Base-by-base conservation (phyloP, 2,113 vertebrate species). In the Poeciliopsis prolifica region DNA sequence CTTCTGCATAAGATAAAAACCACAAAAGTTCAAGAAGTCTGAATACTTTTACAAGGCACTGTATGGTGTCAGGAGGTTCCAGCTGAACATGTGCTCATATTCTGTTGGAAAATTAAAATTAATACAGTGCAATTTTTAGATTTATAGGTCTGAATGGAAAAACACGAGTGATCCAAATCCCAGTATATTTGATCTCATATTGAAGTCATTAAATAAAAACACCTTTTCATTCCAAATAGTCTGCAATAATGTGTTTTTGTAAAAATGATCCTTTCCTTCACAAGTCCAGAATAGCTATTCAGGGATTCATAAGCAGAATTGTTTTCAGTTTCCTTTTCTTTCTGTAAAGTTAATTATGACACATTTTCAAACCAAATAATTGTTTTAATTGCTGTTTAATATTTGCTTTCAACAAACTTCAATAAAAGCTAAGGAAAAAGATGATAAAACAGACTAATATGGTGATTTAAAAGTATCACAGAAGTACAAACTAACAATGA, bases 61-160 rank as follows among this genome's bases (percentile, higher is more conserved):
- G 51, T n/a, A 24, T 11, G 7, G 2, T n/a, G 7, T 9, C 17
- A 17, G 24, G 24, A 9, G 19, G 51, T 8, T 58, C 17, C 51
- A 58, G 22, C 22, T 58, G 22, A 58, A 11, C 22, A 58, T 58
- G 51, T 24, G 17, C 51, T 58, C 19, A 24, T n/a, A 58, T 24
- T 54, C 48, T 24, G 51, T 58, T 58, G 24, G 2, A 22, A 58
- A n/a, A 58, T 58, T n/a, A n/a, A n/a, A 58, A 19, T 9, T 8
- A 58, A 10, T 68, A 62, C 70, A 33, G 37, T 1, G 61, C 69
- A 82, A 61, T 66, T 74, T 70, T 61, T 78, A 84, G 78, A 82
- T 83, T 87, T 88, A 29, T 7, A 33, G 30, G 60, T 81, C 4
- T 88, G 82, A 80, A 63, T 64, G 24, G 64, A 60, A 84, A 88